Evolutionary conservation across 2,888 invertebrate species (phyloP).

Genomic region (Cryptosula pallasiana): DNA sequence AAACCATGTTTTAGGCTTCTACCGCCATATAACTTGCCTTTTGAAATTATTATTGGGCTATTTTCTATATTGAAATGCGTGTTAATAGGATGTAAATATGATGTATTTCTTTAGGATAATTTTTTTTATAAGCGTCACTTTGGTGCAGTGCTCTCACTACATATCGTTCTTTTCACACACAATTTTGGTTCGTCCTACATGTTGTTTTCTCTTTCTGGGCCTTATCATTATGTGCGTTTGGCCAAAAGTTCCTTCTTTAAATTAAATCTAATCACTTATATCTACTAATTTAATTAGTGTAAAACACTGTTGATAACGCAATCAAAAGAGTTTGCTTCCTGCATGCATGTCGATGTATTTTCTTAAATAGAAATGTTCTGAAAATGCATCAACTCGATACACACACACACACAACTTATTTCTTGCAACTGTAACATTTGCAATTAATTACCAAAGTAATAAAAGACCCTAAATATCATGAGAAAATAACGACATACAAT

Average conservation of each 20-base stretch:
- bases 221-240: no score
- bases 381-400: background rate
- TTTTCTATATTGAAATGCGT: background rate
- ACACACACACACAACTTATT: no score
- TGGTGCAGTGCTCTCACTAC: no score
- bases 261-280: no score
- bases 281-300: slow-evolving; percentile 6
- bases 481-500: no score
- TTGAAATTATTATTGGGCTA: background rate
- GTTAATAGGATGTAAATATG: background rate
- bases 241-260: no score
- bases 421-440: background rate
- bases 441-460: background rate
- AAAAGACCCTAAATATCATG: no score
- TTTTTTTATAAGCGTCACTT: no score
- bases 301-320: slow-evolving; percentile 17
- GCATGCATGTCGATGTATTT: slow-evolving; percentile 17
- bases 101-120: background rate
- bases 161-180: background rate
- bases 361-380: background rate
- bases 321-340: slow-evolving; percentile 14
- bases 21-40: background rate
- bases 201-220: background rate
- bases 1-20: background rate
- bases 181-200: slow-evolving; percentile 2